Conservation (phyloP, 2,113 vertebrate species). For the Triplophysa tibetana region DNA sequence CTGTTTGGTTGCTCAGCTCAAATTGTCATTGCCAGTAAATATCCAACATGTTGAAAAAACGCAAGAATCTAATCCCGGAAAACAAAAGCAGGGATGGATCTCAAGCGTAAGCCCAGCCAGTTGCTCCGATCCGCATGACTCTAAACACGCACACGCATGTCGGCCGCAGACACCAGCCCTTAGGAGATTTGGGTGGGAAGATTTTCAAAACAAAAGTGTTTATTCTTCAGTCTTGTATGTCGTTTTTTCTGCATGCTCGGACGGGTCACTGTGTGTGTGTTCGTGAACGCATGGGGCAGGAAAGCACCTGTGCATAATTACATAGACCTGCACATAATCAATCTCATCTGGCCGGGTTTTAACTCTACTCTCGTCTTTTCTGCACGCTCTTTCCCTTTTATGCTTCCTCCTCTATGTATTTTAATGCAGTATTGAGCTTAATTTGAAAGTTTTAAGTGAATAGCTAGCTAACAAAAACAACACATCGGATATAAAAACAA, state of each 20-base stretch:
- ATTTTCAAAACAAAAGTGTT: conserved; percentile 55
- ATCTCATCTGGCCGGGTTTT: conserved; percentile 50
- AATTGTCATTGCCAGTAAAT: conserved; percentile 11
- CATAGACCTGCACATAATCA: conserved; percentile 52
- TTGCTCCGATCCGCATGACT: conserved; percentile 8
- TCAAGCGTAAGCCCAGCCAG: conserved; percentile 13
- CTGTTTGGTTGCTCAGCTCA: too few relatives aligned
- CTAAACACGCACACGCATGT: conserved; percentile 3
- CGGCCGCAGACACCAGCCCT: conserved; percentile 17
- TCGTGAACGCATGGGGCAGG: conserved; percentile 1
- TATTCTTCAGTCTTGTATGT: conserved; percentile 43
- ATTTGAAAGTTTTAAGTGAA: background rate
- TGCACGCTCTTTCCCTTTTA: conserved; percentile 18
- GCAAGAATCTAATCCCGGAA: background rate
- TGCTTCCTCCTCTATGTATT: background rate
- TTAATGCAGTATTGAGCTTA: background rate
- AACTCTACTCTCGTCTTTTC: conserved; percentile 18
- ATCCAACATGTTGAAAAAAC: conserved; percentile 1
- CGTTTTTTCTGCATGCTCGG: conserved; percentile 20
- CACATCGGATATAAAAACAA: too few relatives aligned
- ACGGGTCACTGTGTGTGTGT: conserved; percentile 1
- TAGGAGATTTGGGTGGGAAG: conserved; percentile 13
- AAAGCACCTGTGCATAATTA: conserved; percentile 54
- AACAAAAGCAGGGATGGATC: conserved; percentile 13
- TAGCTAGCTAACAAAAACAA: too few relatives aligned